A percentile compares a stretch with the other conserved stretches of the same genome.
Conservation (phyloP, 2,888 invertebrate species). For the Ernsta delagoae region DNA sequence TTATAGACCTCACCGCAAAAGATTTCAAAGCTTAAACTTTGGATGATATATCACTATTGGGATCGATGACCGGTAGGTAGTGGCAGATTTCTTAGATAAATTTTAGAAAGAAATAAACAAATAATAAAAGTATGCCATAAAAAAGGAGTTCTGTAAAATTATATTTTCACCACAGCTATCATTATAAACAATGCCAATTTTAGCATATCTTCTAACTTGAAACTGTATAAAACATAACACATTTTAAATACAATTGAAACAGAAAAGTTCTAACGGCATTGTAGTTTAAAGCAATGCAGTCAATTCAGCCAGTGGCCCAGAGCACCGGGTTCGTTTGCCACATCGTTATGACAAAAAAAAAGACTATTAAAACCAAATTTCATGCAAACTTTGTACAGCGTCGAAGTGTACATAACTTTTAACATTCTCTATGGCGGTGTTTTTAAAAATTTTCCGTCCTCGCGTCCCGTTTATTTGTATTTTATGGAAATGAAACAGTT, state of each 20-base stretch:
- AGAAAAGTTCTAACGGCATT: constrained; percentile 2
- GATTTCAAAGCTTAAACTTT: too few relatives aligned
- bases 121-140: too few relatives aligned
- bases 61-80: too few relatives aligned
- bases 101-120: too few relatives aligned
- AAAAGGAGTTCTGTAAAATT: too few relatives aligned
- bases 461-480: neutral
- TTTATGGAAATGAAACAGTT: constrained; percentile 3
- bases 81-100: too few relatives aligned
- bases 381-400: constrained; percentile 14
- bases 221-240: too few relatives aligned
- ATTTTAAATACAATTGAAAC: neutral
- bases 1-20: too few relatives aligned
- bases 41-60: too few relatives aligned
- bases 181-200: too few relatives aligned
- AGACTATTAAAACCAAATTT: constrained; percentile 18
- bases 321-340: constrained; percentile 3
- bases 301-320: neutral
- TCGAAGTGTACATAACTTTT: constrained; percentile 17
- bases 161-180: too few relatives aligned
- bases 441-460: neutral
- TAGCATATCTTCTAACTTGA: too few relatives aligned
- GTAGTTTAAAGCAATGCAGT: constrained; percentile 13
- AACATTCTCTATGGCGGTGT: neutral
- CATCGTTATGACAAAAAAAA: constrained; percentile 17